Percentiles rank a stretch among this genome's conserved stretches.
phyloP scores from a whole-genome alignment of 2,888 invertebrate genomes.

The Tanaodytes sp. region DNA sequence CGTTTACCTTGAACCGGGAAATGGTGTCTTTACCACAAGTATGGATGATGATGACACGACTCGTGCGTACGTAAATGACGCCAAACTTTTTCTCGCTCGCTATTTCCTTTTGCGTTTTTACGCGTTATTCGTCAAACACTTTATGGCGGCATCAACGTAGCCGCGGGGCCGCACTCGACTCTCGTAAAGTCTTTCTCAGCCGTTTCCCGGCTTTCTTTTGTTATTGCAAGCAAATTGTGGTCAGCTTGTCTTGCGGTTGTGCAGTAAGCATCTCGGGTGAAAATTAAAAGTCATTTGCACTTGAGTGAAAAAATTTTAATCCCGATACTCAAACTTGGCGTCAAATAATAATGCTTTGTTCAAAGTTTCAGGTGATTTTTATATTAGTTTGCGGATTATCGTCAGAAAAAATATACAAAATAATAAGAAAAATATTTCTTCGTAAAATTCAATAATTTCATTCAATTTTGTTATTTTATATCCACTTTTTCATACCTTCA shows the following conservation, averaged over 20 bases:
- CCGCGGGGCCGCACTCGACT: constrained; percentile 34
- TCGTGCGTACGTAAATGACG: constrained; percentile 36
- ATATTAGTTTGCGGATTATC: no score
- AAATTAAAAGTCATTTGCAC: constrained; percentile 25
- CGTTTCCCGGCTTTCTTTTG: constrained; percentile 39
- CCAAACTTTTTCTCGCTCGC: constrained; percentile 33
- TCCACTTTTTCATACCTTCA: no score
- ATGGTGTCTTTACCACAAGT: constrained; percentile 35
- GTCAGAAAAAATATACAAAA: no score
- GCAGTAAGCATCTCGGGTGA: constrained; percentile 24
- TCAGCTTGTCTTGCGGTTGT: constrained; percentile 33
- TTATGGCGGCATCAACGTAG: constrained; percentile 47
- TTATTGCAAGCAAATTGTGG: constrained; percentile 40
- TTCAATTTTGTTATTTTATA: no score
- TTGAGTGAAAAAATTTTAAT: neutral
- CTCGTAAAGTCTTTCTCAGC: constrained; percentile 42
- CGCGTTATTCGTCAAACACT: constrained; percentile 42
- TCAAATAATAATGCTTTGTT: constrained; percentile 29
- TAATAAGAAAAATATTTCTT: no score
- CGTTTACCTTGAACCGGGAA: constrained; percentile 18
- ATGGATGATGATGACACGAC: constrained; percentile 17
- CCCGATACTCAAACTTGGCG: neutral
- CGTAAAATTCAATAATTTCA: no score
- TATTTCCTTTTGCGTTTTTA: constrained; percentile 31
- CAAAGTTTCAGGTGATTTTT: no score